A percentile compares a stretch with the other conserved stretches of the same genome.
Evolutionary conservation across 2,113 vertebrate species (phyloP).

Genomic region (Bambusicola thoracicus): DNA sequence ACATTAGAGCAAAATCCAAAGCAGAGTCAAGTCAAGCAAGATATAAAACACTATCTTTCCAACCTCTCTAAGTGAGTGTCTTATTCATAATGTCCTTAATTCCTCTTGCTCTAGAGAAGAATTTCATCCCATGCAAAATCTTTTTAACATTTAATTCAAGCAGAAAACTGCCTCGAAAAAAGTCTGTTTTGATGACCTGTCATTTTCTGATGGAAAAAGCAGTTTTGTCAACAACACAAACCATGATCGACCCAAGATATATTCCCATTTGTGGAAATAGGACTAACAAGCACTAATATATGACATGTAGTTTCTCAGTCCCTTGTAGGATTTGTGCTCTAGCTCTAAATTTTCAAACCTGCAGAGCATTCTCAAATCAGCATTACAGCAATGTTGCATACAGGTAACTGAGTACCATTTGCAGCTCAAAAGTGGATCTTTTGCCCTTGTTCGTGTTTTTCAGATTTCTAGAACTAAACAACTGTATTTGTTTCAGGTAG

Average conservation of each 20-base stretch:
- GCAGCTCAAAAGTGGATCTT: neutral
- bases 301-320: neutral
- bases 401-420: neutral
- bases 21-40: neutral
- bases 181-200: neutral
- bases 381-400: neutral
- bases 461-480: neutral
- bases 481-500: neutral
- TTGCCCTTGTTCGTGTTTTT: neutral
- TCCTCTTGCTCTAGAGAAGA: neutral
- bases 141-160: neutral
- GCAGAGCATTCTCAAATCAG: neutral
- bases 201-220: conserved; percentile 23
- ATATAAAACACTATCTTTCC: neutral
- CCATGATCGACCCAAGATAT: neutral
- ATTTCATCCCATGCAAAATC: neutral
- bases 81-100: conserved; percentile 5
- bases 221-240: neutral
- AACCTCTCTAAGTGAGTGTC: neutral
- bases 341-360: neutral
- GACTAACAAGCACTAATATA: neutral
- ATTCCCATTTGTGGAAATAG: neutral
- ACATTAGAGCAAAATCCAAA: neutral
- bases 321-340: neutral
- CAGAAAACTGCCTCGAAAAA: neutral